Conservation (phyloP, 2,888 invertebrate genomes). For the Ochropacha duplaris region DNA sequence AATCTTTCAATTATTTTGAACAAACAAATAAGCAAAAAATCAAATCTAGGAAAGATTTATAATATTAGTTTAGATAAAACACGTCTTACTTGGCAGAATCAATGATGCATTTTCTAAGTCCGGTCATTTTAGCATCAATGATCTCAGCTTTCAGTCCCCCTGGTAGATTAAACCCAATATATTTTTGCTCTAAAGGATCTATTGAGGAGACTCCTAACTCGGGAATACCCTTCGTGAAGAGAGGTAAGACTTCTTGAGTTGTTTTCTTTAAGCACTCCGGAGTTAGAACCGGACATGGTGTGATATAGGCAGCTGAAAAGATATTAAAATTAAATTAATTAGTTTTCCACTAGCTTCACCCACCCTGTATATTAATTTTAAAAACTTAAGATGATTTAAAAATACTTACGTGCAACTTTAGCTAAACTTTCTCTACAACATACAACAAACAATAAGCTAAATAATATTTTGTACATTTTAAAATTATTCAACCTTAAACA, state of each 20-base stretch:
- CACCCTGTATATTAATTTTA: no score
- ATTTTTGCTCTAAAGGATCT: conserved; percentile 50
- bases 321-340: not conserved
- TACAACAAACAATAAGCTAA: conserved; percentile 17
- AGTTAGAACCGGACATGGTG: conserved; percentile 48
- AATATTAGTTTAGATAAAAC: no score
- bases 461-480: conserved; percentile 28
- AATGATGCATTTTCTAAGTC: conserved; percentile 58
- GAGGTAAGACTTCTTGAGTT: conserved; percentile 51
- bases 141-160: conserved; percentile 57
- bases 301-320: conserved; percentile 47
- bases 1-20: no score
- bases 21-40: no score
- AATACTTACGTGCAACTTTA: conserved; percentile 40
- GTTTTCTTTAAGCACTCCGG: conserved; percentile 55
- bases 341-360: no score
- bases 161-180: conserved; percentile 43
- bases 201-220: conserved; percentile 42
- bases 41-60: no score
- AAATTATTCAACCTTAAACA: conserved; percentile 2
- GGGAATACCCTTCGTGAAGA: conserved; percentile 57
- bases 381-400: not conserved
- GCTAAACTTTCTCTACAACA: conserved; percentile 22
- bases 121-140: conserved; percentile 50
- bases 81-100: conserved; percentile 49